Percentiles rank a stretch among this genome's conserved stretches.
Conservation (phyloP, 2,113 vertebrate genomes). For the Ibidorhyncha struthersii region DNA sequence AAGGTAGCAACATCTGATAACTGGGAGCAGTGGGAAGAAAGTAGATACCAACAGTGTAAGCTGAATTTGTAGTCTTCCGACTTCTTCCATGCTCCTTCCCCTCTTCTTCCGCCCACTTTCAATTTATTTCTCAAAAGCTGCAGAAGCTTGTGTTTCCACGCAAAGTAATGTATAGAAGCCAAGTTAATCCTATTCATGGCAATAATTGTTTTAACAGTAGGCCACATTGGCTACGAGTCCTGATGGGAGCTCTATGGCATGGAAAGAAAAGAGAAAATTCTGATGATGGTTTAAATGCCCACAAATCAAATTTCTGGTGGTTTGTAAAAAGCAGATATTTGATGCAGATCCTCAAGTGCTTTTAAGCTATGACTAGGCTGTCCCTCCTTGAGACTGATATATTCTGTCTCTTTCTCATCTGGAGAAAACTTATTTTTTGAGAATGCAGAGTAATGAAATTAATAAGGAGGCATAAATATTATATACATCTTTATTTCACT, state of each 20-base stretch:
- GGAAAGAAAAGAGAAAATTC: not conserved
- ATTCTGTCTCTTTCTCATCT: not conserved
- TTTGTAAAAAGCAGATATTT: not conserved
- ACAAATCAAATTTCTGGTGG: not conserved
- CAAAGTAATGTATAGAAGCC: not conserved
- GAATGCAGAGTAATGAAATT: slow-evolving; percentile 32
- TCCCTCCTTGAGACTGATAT: not conserved
- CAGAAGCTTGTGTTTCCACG: not conserved
- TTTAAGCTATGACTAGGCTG: not conserved
- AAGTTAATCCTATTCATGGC: not conserved
- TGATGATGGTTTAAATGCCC: not conserved
- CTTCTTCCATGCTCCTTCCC: not conserved
- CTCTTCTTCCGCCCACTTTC: not conserved
- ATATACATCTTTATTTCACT: slow-evolving; percentile 1
- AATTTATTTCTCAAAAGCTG: not conserved
- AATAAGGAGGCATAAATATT: not conserved
- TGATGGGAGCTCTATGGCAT: not conserved
- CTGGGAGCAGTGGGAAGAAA: not conserved
- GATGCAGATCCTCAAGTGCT: not conserved
- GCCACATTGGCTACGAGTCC: accelerated
- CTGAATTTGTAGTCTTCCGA: not conserved
- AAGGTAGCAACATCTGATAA: not conserved
- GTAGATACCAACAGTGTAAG: not conserved
- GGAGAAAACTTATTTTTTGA: slow-evolving; percentile 44
- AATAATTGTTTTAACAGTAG: not conserved